Percentiles rank a stretch among this genome's conserved stretches.
These are phyloP conservation scores for Cheilosia grossa DNA, from an alignment of 2,888 invertebrate species.

Conservation along the genomic window DNA sequence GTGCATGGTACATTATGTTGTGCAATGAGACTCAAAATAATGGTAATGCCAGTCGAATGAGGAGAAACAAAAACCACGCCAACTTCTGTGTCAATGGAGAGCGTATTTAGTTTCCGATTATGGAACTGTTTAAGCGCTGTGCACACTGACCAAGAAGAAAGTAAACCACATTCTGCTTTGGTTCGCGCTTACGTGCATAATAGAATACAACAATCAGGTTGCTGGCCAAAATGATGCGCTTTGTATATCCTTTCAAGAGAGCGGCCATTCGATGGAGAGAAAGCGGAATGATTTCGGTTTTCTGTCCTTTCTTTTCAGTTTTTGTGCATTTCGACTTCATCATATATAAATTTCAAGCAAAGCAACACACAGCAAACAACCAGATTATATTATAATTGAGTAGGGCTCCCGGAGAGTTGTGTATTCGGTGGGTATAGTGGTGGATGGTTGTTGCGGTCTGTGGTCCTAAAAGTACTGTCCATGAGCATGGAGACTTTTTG, in stretches of 20 bases:
- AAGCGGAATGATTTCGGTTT: conserved; percentile 17
- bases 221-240: conserved; percentile 57
- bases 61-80: background rate
- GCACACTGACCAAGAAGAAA: conserved; percentile 13
- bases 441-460: conserved; percentile 63
- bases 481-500: conserved; percentile 49
- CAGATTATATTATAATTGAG: conserved; percentile 73
- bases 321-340: conserved; percentile 16
- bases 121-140: background rate
- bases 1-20: background rate
- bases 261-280: background rate
- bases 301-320: conserved; percentile 8
- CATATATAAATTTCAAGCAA: conserved; percentile 52
- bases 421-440: conserved; percentile 17
- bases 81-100: background rate
- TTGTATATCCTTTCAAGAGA: conserved; percentile 33
- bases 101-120: conserved; percentile 57
- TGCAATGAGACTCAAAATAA: conserved; percentile 15
- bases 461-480: conserved; percentile 65
- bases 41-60: conserved; percentile 12
- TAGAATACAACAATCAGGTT: conserved; percentile 33
- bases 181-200: conserved; percentile 10
- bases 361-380: conserved; percentile 48
- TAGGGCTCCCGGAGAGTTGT: conserved; percentile 37
- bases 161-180: conserved; percentile 14